A percentile compares a stretch with the other conserved stretches of the same genome.
These are phyloP conservation scores for Cichladusa arquata DNA, from an alignment of 2,113 vertebrate species.

Conservation along the genomic window DNA sequence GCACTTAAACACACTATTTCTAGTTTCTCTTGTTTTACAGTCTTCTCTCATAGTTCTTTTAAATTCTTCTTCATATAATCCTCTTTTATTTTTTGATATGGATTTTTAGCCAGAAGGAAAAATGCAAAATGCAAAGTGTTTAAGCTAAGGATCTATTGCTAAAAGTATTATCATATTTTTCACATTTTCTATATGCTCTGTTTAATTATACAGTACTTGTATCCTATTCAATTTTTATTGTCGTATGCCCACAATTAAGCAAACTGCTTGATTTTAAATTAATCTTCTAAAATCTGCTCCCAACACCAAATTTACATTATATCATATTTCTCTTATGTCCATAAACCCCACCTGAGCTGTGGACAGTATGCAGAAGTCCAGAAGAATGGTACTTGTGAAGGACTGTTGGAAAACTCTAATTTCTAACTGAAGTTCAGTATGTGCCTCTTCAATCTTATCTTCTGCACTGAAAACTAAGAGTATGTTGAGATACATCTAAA, in stretches of 20 bases:
- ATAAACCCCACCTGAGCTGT: neutral
- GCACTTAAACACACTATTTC: neutral
- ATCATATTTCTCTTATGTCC: neutral
- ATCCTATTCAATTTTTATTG: neutral
- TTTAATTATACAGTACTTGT: neutral
- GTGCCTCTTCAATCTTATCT: neutral
- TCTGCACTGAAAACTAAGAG: neutral
- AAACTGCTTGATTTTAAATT: neutral
- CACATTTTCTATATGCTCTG: neutral
- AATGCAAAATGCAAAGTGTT: neutral
- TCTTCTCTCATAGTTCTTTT: neutral
- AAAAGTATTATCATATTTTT: neutral
- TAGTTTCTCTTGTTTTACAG: neutral
- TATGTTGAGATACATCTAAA: neutral
- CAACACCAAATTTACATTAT: neutral
- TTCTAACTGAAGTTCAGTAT: neutral
- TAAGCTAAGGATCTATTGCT: neutral
- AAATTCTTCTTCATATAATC: neutral
- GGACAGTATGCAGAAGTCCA: neutral
- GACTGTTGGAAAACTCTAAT: neutral
- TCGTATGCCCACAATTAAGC: neutral
- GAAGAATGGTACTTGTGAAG: neutral
- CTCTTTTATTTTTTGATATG: neutral
- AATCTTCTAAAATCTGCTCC: neutral
- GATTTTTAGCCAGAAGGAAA: neutral